Conservation (phyloP, 1,140 invertebrate species). For the Brachystomella parvula region DNA sequence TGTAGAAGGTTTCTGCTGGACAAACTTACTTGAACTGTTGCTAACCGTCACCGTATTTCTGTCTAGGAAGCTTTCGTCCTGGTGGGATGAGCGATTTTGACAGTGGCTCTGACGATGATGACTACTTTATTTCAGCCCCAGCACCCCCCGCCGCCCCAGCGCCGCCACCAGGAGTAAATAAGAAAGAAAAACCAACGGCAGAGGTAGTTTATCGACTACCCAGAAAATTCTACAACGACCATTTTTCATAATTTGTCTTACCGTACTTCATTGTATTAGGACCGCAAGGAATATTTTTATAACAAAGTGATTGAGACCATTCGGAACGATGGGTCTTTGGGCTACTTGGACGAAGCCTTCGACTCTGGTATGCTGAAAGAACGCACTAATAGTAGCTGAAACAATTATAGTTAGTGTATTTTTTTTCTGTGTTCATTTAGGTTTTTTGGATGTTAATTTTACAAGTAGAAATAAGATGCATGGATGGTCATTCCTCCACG, state of each 20-base stretch:
- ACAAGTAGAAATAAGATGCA: background rate
- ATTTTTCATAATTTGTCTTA: background rate
- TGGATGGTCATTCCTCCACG: constrained; percentile 3
- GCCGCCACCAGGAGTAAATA: background rate
- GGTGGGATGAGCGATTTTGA: constrained; percentile 1
- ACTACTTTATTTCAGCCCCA: background rate
- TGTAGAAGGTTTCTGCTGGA: too few species aligned
- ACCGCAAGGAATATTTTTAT: background rate
- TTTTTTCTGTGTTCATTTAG: background rate
- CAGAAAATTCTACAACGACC: too few species aligned
- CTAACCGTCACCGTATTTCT: background rate
- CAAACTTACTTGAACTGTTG: background rate
- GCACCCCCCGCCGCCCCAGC: background rate
- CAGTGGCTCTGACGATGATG: background rate
- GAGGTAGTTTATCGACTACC: background rate
- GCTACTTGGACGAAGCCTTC: background rate
- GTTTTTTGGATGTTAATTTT: background rate
- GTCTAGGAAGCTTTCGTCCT: background rate
- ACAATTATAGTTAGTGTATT: background rate
- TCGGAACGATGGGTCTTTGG: background rate
- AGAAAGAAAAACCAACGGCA: background rate
- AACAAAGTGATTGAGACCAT: background rate
- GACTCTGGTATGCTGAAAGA: background rate
- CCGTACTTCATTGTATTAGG: background rate
- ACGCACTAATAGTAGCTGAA: background rate